phyloP scores from a whole-genome alignment of 2,888 invertebrate species.

The Torymus texanus region DNA sequence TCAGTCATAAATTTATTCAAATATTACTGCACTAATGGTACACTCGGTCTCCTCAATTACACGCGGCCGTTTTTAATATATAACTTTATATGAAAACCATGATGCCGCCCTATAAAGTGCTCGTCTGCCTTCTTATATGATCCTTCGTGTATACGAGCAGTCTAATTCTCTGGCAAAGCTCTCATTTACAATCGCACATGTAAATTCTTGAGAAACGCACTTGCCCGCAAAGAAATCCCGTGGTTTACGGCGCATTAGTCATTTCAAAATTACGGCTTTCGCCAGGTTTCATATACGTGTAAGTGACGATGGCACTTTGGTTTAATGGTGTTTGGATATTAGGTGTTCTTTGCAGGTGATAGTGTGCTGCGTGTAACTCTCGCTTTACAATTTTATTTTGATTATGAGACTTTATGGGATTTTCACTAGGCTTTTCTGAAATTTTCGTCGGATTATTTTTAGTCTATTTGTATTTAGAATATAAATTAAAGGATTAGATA shows the following conservation, averaged over 20 bases:
- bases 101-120: constrained; percentile 21
- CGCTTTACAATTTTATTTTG: too few relatives aligned
- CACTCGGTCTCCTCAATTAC: constrained; percentile 21
- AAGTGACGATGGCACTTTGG: constrained; percentile 21
- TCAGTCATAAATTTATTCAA: constrained; percentile 44
- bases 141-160: constrained; percentile 10
- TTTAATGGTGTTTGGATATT: constrained; percentile 23
- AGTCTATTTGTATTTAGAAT: too few relatives aligned
- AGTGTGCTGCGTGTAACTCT: not conserved
- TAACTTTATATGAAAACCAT: constrained; percentile 26
- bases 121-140: constrained; percentile 34
- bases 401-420: too few relatives aligned
- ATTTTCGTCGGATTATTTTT: too few relatives aligned
- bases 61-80: constrained; percentile 9
- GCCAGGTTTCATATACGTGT: not conserved
- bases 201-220: constrained; percentile 35
- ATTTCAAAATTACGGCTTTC: constrained; percentile 35
- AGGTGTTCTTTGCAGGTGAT: not conserved
- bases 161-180: constrained; percentile 32
- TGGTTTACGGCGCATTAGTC: constrained; percentile 38
- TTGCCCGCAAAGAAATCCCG: not conserved
- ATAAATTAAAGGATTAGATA: too few relatives aligned
- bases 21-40: constrained; percentile 31
- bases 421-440: too few relatives aligned
- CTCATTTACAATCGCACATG: constrained; percentile 42